These are phyloP conservation scores for Xestia rhomboidea DNA, from an alignment of 2,888 invertebrate species.

Conservation along the genomic window DNA sequence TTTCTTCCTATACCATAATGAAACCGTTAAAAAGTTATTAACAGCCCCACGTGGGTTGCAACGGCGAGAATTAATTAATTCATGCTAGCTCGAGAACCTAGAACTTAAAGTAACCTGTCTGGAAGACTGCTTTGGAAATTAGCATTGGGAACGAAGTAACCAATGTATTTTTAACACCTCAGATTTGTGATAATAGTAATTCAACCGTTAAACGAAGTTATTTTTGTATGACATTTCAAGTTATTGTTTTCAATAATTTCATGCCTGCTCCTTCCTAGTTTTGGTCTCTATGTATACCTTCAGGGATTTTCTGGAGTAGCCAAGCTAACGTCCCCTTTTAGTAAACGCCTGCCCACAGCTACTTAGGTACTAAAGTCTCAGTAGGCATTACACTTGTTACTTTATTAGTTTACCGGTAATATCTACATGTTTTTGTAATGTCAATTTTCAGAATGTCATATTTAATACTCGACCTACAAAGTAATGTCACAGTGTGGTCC, in stretches of 20 bases:
- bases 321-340: neutral
- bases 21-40: constrained; percentile 1
- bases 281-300: neutral
- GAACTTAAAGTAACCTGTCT: neutral
- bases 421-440: neutral
- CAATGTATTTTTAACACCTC: neutral
- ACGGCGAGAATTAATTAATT: neutral
- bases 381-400: neutral
- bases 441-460: neutral
- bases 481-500: neutral
- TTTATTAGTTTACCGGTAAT: too few relatives aligned
- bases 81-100: neutral
- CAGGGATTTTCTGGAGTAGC: neutral
- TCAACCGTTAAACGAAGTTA: neutral
- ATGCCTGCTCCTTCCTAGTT: neutral
- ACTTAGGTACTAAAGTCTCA: neutral
- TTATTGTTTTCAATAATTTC: neutral
- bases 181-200: neutral
- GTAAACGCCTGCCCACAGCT: neutral
- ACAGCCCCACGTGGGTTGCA: neutral
- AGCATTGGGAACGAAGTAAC: neutral
- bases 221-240: neutral
- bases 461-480: neutral
- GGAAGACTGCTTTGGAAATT: neutral
- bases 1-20: neutral